Percentiles rank a stretch among this genome's conserved stretches.
These are phyloP conservation scores for Neodiprion fabricii DNA, from an alignment of 1,140 invertebrate genomes.

Conservation along the genomic window DNA sequence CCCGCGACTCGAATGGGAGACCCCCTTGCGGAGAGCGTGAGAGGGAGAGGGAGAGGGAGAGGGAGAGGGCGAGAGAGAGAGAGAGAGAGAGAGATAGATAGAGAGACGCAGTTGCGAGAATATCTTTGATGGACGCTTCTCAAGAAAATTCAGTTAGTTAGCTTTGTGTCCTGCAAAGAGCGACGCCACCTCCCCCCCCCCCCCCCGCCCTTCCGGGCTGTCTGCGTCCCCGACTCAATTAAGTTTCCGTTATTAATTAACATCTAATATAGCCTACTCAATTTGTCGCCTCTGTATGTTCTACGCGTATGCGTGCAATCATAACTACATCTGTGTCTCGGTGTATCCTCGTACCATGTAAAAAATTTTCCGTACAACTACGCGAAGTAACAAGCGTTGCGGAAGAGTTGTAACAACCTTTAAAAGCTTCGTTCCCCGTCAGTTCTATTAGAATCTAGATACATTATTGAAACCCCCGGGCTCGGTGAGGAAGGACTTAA, in stretches of 20 bases:
- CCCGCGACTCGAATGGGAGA: not conserved
- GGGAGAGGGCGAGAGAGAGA: no score
- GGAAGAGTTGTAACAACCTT: no score
- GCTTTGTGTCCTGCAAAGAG: conserved; percentile 54
- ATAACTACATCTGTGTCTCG: conserved; percentile 9
- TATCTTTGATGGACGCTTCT: conserved; percentile 61
- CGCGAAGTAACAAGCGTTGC: no score
- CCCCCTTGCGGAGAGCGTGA: not conserved
- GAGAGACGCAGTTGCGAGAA: not conserved
- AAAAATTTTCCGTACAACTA: not conserved
- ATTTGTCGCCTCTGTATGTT: conserved; percentile 14
- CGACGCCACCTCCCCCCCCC: not conserved
- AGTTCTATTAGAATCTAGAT: no score
- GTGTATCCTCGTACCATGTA: conserved; percentile 13
- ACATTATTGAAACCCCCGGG: no score
- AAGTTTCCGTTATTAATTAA: not conserved
- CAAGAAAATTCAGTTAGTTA: conserved; percentile 63
- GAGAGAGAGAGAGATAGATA: not conserved
- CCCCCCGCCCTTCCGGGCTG: not conserved
- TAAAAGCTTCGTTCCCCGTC: no score
- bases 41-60: no score
- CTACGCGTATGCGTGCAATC: conserved; percentile 29
- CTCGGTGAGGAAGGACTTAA: no score
- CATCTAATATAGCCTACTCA: conserved; percentile 7
- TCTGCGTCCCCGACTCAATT: not conserved